phyloP scores from a whole-genome alignment of 2,888 invertebrate genomes.

The Rapana venosa region DNA sequence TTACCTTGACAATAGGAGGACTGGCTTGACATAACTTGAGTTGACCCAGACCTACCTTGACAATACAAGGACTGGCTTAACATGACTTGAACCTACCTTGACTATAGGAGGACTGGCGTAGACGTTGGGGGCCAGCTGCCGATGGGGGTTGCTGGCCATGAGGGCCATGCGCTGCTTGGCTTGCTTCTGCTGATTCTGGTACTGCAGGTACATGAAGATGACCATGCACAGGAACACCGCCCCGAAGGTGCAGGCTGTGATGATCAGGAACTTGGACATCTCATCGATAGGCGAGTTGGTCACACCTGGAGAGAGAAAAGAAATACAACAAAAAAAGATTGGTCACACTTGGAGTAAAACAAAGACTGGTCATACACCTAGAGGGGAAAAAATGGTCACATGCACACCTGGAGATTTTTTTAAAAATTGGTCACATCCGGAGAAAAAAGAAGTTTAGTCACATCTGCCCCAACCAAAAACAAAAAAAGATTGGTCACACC shows the following conservation, averaged over 20 bases:
- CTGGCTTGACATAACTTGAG: no score
- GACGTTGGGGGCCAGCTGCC: slow-evolving; percentile 64
- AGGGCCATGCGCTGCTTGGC: slow-evolving; percentile 48
- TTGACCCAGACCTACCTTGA: no score
- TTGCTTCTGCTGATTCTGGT: slow-evolving; percentile 66
- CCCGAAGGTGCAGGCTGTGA: slow-evolving; percentile 70
- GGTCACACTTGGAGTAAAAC: no score
- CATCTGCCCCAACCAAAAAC: no score
- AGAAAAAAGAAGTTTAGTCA: no score
- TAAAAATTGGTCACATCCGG: no score
- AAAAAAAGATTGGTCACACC: no score
- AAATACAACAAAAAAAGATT: no score
- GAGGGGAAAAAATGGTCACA: no score
- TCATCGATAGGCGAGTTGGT: slow-evolving; percentile 67
- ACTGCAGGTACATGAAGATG: slow-evolving; percentile 69
- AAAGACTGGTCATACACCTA: no score
- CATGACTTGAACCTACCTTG: slow-evolving; percentile 13
- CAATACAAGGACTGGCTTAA: not conserved
- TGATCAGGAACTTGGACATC: slow-evolving; percentile 71
- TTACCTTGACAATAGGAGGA: not conserved
- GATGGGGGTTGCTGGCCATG: slow-evolving; percentile 57
- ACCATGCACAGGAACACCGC: slow-evolving; percentile 70
- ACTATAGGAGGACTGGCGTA: slow-evolving; percentile 62
- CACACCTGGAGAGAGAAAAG: slow-evolving; percentile 57
- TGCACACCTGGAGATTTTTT: no score